These are phyloP conservation scores for Chroicocephalus ridibundus DNA, from an alignment of 2,113 vertebrate genomes.

Conservation along the genomic window DNA sequence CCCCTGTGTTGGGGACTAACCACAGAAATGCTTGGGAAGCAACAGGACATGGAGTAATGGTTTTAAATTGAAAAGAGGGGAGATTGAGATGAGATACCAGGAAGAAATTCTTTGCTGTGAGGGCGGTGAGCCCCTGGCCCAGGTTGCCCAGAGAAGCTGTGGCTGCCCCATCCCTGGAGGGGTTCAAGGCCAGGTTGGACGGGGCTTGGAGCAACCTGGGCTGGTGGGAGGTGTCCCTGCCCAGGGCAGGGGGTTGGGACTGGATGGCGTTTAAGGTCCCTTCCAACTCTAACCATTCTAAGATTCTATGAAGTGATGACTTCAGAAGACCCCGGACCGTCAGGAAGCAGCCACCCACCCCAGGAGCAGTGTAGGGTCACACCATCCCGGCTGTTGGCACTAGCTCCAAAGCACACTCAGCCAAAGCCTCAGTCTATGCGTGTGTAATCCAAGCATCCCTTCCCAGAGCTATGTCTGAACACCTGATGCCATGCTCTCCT, in stretches of 20 bases:
- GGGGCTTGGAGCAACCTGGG: not conserved
- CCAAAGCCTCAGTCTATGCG: not conserved
- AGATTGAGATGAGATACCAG: not conserved
- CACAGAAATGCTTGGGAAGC: not conserved
- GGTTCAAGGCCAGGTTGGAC: not conserved
- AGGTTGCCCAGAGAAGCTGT: not conserved
- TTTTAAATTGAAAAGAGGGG: not conserved
- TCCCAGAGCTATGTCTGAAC: not conserved
- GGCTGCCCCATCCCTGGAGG: not conserved
- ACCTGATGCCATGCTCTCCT: not conserved
- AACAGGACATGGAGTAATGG: not conserved
- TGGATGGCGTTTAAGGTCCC: not conserved
- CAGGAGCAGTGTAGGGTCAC: not conserved
- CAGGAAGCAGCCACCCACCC: not conserved
- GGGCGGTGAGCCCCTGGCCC: not conserved
- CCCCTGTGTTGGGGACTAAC: not conserved
- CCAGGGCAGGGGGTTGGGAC: not conserved
- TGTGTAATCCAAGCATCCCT: fast-evolving
- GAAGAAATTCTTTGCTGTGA: not conserved
- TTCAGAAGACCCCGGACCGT: not conserved
- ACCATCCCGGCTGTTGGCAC: fast-evolving
- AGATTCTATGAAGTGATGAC: not conserved
- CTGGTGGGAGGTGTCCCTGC: not conserved
- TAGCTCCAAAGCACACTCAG: not conserved
- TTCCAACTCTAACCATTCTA: not conserved